Evolutionary conservation across 1,140 invertebrate genomes (phyloP).

Genomic region (Aphelinus certus): DNA sequence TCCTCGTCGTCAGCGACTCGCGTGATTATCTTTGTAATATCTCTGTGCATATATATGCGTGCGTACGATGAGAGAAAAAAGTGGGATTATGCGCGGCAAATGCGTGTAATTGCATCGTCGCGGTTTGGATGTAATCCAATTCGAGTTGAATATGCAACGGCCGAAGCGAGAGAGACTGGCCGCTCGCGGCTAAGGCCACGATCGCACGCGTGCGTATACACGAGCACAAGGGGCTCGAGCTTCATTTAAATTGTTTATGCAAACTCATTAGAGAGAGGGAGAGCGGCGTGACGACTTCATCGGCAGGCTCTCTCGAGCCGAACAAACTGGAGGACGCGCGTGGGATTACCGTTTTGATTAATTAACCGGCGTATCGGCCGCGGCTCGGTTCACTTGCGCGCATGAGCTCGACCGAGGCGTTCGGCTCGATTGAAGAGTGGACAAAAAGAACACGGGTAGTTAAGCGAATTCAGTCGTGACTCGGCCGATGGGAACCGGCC

Average conservation of each 20-base stretch:
- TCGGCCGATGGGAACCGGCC: slow-evolving; percentile 11
- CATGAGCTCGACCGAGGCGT: not conserved
- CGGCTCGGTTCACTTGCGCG: not conserved
- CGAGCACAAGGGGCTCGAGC: too few relatives aligned
- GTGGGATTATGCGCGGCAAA: too few relatives aligned
- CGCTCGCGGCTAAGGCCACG: too few relatives aligned
- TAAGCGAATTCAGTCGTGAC: slow-evolving; percentile 26
- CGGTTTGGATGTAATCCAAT: too few relatives aligned
- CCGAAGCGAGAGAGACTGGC: too few relatives aligned
- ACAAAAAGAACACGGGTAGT: slow-evolving; percentile 19
- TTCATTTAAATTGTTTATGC: slow-evolving; percentile 24
- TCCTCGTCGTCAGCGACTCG: too few relatives aligned
- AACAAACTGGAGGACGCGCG: not conserved
- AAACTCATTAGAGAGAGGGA: slow-evolving; percentile 9
- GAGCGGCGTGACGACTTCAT: slow-evolving; percentile 22
- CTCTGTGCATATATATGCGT: too few relatives aligned
- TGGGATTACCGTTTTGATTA: slow-evolving; percentile 25
- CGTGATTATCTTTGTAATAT: too few relatives aligned
- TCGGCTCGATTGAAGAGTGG: slow-evolving; percentile 23
- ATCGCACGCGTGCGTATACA: too few relatives aligned
- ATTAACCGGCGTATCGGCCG: slow-evolving; percentile 13
- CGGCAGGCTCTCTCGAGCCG: not conserved
- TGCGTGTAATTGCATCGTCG: too few relatives aligned
- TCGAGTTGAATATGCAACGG: too few relatives aligned
- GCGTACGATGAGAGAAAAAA: too few relatives aligned